Base-by-base conservation (phyloP, 2,113 vertebrate species). In the Daboia siamensis region DNA sequence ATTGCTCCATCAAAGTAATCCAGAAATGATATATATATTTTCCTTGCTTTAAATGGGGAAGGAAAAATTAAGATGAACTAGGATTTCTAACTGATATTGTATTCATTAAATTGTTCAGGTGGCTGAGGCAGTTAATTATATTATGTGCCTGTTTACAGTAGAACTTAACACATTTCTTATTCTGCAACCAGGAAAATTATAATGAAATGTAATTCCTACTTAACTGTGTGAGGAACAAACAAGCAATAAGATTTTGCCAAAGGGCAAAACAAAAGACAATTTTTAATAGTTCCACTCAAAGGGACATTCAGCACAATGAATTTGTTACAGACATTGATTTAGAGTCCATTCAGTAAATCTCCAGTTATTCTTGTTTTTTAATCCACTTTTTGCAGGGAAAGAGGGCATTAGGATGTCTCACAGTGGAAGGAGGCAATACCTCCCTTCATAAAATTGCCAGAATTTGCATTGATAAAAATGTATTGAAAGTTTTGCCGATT, bases 201-300 rank as follows among this genome's bases (percentile, higher is more conserved):
- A 92, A 86, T 56, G 33, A 80, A 44, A 92, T n/a, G 92, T 89
- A 92, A 90, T 92, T 56, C n/a, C 54, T 86, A 84, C 64, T 92
- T 92, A 89, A 89, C 80, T 92, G 44, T 89, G 55, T 90, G 52
- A 92, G 87, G 64, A 56, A 84, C 39, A 17, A n/a, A 92, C 56
- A 89, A 61, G 92, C 33, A 86, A 92, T 85, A 46, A 44, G 87
- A 86, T 92, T 92, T 86, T 33, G 55, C 92, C 69, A 92, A 90
- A 90, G 74, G 88, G 74, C 88, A 90, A 92, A 92, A 92, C 54
- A 89, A 51, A 92, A 80, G 92, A 52, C 55, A 90, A 86, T 92
- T 86, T 92, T 92, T 90, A 90, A 90, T 90, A 52, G 88, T 90
- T 90, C 88, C 61, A 92, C 61, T 46, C n/a, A 86, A 90, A 92